Percentiles rank a stretch among this genome's conserved stretches.
phyloP scores from a whole-genome alignment of 1,140 invertebrate genomes.

The Popillia japonica region DNA sequence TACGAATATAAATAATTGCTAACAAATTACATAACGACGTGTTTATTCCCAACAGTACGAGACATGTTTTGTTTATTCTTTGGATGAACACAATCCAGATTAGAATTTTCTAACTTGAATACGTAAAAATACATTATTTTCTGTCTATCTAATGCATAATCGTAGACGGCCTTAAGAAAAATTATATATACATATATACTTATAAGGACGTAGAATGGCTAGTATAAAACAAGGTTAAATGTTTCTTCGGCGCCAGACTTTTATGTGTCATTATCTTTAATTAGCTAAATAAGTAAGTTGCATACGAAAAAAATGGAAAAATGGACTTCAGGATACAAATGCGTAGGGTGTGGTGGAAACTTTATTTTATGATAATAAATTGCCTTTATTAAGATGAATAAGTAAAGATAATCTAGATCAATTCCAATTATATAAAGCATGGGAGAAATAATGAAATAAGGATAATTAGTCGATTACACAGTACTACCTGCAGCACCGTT shows the following conservation, averaged over 20 bases:
- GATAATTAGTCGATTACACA: too few relatives aligned
- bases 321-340: too few relatives aligned
- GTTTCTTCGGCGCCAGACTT: not conserved
- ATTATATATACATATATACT: too few relatives aligned
- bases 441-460: too few relatives aligned
- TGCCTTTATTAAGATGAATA: too few relatives aligned
- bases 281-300: not conserved
- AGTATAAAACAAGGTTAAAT: slow-evolving; percentile 5
- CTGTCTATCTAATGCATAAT: not conserved
- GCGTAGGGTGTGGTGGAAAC: too few relatives aligned
- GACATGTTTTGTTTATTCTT: not conserved
- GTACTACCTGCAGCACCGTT: too few relatives aligned
- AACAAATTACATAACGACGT: slow-evolving; percentile 11
- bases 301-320: too few relatives aligned
- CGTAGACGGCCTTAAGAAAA: not conserved
- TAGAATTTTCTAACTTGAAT: not conserved
- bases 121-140: not conserved
- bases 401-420: too few relatives aligned
- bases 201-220: not conserved
- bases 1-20: not conserved
- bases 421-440: too few relatives aligned
- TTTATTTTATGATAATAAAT: too few relatives aligned
- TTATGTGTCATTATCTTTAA: slow-evolving; percentile 6
- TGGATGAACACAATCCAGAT: not conserved
- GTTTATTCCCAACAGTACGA: not conserved